Conservation (phyloP, 2,888 invertebrate genomes). For the Hylaea fasciaria region DNA sequence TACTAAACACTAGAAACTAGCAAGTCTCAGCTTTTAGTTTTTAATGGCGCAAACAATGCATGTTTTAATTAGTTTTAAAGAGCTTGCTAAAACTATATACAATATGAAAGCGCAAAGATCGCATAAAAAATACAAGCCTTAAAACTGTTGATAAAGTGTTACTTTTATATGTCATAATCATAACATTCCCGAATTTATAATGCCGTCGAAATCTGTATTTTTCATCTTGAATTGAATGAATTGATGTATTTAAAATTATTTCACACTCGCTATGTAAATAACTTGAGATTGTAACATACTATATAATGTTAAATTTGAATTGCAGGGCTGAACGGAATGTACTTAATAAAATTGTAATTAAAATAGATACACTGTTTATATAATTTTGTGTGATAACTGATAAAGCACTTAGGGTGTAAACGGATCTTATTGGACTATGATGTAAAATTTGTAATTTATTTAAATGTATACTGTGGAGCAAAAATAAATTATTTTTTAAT, state of each 20-base stretch:
- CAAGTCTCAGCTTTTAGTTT: neutral
- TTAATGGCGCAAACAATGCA: neutral
- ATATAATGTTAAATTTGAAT: conserved; percentile 51
- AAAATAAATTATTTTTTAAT: conserved; percentile 33
- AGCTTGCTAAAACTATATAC: conserved; percentile 34
- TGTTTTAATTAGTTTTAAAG: conserved; percentile 2
- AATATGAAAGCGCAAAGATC: conserved; percentile 32
- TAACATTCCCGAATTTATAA: conserved; percentile 47
- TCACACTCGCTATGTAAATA: conserved; percentile 56
- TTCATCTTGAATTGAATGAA: conserved; percentile 44
- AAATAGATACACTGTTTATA: conserved; percentile 43
- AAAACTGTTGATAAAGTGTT: conserved; percentile 39
- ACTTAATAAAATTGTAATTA: conserved; percentile 67
- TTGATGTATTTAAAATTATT: conserved; percentile 39
- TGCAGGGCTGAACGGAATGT: conserved; percentile 70
- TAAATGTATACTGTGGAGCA: conserved; percentile 40
- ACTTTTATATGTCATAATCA: conserved; percentile 40
- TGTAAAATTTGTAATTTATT: conserved; percentile 30
- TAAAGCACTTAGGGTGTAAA: conserved; percentile 52
- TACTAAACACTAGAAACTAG: conserved; percentile 3
- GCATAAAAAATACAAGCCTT: conserved; percentile 27
- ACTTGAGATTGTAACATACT: conserved; percentile 53
- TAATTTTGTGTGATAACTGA: conserved; percentile 65
- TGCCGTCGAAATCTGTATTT: conserved; percentile 37
- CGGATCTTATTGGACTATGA: conserved; percentile 19